A percentile compares a stretch with the other conserved stretches of the same genome.
Evolutionary conservation across 2,888 invertebrate genomes (phyloP).

Genomic region (Yponomeuta malinellus): DNA sequence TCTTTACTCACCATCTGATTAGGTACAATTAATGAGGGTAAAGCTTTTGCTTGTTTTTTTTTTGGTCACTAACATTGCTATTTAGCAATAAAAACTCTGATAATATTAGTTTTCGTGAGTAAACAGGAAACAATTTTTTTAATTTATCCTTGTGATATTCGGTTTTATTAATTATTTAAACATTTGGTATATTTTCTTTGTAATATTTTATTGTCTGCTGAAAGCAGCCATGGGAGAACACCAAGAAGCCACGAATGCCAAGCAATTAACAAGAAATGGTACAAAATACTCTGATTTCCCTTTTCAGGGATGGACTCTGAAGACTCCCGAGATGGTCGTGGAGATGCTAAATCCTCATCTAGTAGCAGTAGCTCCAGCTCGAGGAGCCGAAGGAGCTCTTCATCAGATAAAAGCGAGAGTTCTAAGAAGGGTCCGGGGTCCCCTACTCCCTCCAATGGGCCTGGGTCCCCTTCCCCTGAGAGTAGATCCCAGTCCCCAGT

Average conservation of each 20-base stretch:
- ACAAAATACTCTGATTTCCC: slow-evolving; percentile 23
- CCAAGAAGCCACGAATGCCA: not conserved
- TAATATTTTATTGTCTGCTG: not conserved
- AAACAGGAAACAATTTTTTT: not conserved
- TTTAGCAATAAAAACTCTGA: not conserved
- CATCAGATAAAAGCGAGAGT: slow-evolving; percentile 52
- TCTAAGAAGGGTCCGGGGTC: slow-evolving; percentile 43
- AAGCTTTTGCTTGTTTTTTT: slow-evolving; percentile 6
- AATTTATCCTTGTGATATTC: not conserved
- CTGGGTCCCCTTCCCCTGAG: slow-evolving; percentile 49
- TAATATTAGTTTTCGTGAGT: not conserved
- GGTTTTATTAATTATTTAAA: not conserved
- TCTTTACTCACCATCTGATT: too few species aligned
- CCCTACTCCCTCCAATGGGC: slow-evolving; percentile 26
- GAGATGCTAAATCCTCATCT: slow-evolving; percentile 59
- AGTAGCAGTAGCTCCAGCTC: slow-evolving; percentile 70
- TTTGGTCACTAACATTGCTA: slow-evolving; percentile 6
- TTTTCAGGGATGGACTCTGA: slow-evolving; percentile 77
- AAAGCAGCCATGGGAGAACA: not conserved
- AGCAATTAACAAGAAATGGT: not conserved
- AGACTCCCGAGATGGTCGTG: slow-evolving; percentile 73
- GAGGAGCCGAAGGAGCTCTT: slow-evolving; percentile 57
- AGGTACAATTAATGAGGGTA: too few species aligned
- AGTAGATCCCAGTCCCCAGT: slow-evolving; percentile 37
- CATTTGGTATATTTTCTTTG: not conserved